Percentiles rank a stretch among this genome's conserved stretches.
Evolutionary conservation across 2,113 vertebrate genomes (phyloP).

Genomic region (sheep (Ovis aries)): ARS-UI_Ramb_v3.0 NC_056064.1:7806001-7806500

Average conservation of each 20-base stretch:
- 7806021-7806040: neutral
- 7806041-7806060: neutral
- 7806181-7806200: neutral
- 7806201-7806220: neutral
- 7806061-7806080: neutral
- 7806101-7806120: neutral
- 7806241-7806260: neutral
- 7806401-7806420: neutral
- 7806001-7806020: slow-evolving; percentile 38
- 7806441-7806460: neutral
- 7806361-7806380: neutral
- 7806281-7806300: neutral
- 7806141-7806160: neutral
- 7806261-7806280: neutral
- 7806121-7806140: neutral
- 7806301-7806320: neutral
- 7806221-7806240: neutral
- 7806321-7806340: rapidly evolving
- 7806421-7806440: neutral
- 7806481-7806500: neutral
- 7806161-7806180: neutral
- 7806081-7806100: neutral
- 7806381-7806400: neutral
- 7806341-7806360: neutral
- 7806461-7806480: neutral